A percentile compares a stretch with the other conserved stretches of the same genome.
These are phyloP conservation scores for Nansenia antarctica DNA, from an alignment of 2,113 vertebrate species.

Conservation along the genomic window DNA sequence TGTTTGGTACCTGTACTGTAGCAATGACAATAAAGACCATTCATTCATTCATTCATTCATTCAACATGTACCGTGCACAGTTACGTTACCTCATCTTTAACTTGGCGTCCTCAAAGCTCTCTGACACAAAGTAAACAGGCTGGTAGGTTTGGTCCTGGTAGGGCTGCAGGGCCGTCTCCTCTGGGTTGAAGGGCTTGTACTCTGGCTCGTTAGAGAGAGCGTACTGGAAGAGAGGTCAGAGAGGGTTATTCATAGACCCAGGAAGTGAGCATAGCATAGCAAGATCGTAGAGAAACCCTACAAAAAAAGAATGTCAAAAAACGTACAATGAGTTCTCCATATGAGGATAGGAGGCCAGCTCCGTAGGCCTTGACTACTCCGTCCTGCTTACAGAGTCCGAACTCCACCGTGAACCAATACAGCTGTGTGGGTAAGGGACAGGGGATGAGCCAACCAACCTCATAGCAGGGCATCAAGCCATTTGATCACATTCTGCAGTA, in stretches of 20 bases:
- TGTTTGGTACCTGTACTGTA: too few relatives aligned
- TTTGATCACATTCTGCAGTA: neutral
- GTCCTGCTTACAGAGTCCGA: conserved; percentile 81
- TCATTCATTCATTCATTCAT: too few relatives aligned
- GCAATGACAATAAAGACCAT: too few relatives aligned
- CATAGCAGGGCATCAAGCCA: neutral
- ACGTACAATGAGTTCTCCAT: conserved; percentile 79
- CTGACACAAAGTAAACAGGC: conserved; percentile 83
- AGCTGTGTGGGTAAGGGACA: conserved; percentile 55
- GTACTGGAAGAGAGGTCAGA: conserved; percentile 61
- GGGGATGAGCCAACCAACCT: neutral
- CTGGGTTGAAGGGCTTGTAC: conserved; percentile 77
- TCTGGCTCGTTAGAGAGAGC: conserved; percentile 81
- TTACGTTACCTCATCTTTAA: conserved; percentile 73
- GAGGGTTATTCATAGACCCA: too few relatives aligned
- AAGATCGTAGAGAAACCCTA: too few relatives aligned
- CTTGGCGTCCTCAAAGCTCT: conserved; percentile 85
- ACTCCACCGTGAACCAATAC: conserved; percentile 84
- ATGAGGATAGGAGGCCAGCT: conserved; percentile 80
- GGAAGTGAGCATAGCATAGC: too few relatives aligned
- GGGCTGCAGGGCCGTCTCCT: conserved; percentile 74
- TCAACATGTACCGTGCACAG: neutral
- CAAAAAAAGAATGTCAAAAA: neutral
- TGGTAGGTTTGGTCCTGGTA: conserved; percentile 84
- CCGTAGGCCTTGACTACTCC: conserved; percentile 78